Evolutionary conservation across 2,797 vertebrate genomes (phyloP), one percentile per base, ranked within the genome.

Genomic region (Spea hammondii): DNA sequence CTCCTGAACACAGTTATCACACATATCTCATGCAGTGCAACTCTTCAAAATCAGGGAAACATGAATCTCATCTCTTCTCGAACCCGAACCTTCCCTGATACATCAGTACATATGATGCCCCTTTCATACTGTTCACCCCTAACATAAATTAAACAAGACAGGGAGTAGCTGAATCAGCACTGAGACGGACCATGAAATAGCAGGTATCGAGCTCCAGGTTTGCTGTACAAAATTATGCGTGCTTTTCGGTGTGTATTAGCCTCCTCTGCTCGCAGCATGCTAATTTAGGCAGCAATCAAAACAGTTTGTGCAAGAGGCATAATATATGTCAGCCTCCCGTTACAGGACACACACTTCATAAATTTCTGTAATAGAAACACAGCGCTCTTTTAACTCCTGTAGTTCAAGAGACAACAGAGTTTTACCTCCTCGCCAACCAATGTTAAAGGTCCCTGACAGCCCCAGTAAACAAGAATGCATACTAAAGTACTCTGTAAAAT

Each of bases 201-300:
- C 83, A 85, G 75, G 74, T 85, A 87, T 83, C 48, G 1, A 84
- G 87, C 86, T 84, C 83, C 85, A 46, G 85, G 79, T 88, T 85
- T 85, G 83, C 87, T 72, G 70, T 88, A 83, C 84, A 82, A 83
- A 89, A 88, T 84, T 82, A 90, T 80, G 83, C 83, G 9, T 85
- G 32, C 82, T 84, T 78, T 82, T 84, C 84, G 80, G 76, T 84
- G 83, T 76, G 14, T 82, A 87, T 85, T 80, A 0, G 77, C 79
- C 87, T 87, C 88, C 86, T 83, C 78, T 0, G 50, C 69, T 87
- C 86, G 77, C 62, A 4, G 77, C 4, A 78, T 73, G 84, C 88
- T 89, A 88, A 89, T 88, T 91, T 85, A 11, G 86, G 88, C 86
- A 88, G 89, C 81, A 74, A 84, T 85, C 49, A 44, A 86, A 81